Evolutionary conservation across 2,888 invertebrate genomes (phyloP), one percentile per base, ranked within the genome.

Genomic region (Aphidoletes aphidimyza): DNA sequence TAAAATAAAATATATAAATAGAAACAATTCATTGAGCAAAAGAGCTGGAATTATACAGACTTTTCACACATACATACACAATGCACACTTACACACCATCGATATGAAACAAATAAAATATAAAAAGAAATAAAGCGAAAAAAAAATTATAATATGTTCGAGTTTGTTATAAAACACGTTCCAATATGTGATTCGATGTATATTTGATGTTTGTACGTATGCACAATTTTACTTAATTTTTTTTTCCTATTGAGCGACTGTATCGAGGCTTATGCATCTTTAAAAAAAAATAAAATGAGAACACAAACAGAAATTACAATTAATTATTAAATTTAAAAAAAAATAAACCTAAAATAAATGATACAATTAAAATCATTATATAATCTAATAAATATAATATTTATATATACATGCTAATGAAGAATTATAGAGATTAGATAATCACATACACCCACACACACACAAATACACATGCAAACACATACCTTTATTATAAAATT

Each of bases 181-280:
- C 54, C 22, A n/a, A 54, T 54, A 54, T 54, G 54, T 54, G 54
- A 54, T 54, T 54, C 54, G 54, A 69, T 69, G 54, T 54, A 54
- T 54, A 54, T 54, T 54, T 34, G 69, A 26, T 69, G 69, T 69
- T 30, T 69, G 69, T 69, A 69, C 69, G 69, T 22, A 69, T 14
- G 69, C 34, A 69, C 69, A 30, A 26, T 26, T 69, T 69, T 69
- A 30, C 69, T 69, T 30, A 34, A 69, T 30, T 14, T n/a, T n/a
- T n/a, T n/a, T n/a, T 69, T 30, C 26, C 34, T 30, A 69, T 30
- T 34, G 69, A 30, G 69, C 34, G 69, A 69, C 69, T 69, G 69
- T 69, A 69, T 34, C 34, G 69, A 69, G 69, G 69, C 69, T 69
- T 30, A 69, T 69, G 54, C 54, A 54, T 22, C 54, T 54, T 54